Evolutionary conservation across 2,888 invertebrate genomes (phyloP).

Genomic region (Arctia plantaginis): DNA sequence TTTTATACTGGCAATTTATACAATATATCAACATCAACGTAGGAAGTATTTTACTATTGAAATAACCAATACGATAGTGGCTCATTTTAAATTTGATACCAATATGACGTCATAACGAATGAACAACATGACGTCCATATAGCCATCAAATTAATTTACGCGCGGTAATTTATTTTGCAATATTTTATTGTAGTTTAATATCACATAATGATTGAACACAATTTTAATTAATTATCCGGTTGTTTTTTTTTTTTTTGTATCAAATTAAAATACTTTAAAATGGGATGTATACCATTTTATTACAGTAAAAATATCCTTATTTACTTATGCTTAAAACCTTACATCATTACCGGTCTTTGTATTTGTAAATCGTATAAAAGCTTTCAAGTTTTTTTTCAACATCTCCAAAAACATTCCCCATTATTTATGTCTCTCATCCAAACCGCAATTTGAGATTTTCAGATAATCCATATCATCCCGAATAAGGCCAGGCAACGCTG

Average conservation of each 20-base stretch:
- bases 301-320: neutral
- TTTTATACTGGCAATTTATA: no score
- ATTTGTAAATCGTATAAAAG: conserved; percentile 10
- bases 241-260: no score
- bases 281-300: neutral
- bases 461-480: conserved; percentile 43
- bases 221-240: no score
- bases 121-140: neutral
- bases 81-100: neutral
- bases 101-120: neutral
- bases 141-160: neutral
- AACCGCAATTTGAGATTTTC: conserved; percentile 40
- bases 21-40: no score
- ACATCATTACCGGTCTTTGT: neutral
- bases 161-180: neutral
- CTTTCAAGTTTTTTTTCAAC: conserved; percentile 10
- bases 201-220: neutral
- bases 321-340: neutral
- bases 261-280: neutral
- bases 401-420: conserved; percentile 24
- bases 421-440: conserved; percentile 38
- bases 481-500: conserved; percentile 35
- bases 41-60: no score
- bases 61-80: no score
- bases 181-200: neutral